Conservation (phyloP, 2,113 vertebrate species). For the Polypterus bichir region DNA sequence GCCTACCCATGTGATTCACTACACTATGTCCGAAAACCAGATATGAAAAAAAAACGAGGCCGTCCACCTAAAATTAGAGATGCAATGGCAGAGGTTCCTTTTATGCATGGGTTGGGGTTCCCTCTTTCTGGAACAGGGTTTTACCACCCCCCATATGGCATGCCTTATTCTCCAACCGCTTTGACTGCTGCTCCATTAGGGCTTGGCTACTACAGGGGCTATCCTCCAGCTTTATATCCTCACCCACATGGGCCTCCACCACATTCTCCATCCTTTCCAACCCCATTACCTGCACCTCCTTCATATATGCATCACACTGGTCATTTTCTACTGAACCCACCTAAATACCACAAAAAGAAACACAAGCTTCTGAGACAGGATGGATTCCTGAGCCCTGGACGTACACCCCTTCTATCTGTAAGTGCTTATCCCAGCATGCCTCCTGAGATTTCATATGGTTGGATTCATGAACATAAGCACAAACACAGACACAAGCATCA, state of each 20-base stretch:
- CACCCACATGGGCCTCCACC: conserved; percentile 72
- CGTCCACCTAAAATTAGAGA: conserved; percentile 82
- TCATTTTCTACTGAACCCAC: conserved; percentile 82
- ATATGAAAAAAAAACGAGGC: conserved; percentile 73
- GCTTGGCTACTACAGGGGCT: conserved; percentile 79
- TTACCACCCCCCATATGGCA: conserved; percentile 86
- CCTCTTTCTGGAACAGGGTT: conserved; percentile 70
- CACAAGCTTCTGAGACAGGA: conserved; percentile 77
- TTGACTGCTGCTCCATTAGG: conserved; percentile 69
- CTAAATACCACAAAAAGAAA: conserved; percentile 87
- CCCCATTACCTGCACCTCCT: conserved; percentile 49
- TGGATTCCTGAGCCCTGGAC: conserved; percentile 61
- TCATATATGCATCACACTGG: conserved; percentile 60
- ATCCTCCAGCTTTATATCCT: conserved; percentile 71
- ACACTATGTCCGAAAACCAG: conserved; percentile 76
- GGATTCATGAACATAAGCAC: conserved; percentile 90
- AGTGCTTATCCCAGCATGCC: conserved; percentile 64
- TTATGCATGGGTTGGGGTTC: conserved; percentile 87
- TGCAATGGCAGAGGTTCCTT: conserved; percentile 89
- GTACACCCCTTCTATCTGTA: conserved; percentile 63
- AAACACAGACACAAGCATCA: conserved; percentile 90
- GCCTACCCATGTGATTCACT: conserved; percentile 67
- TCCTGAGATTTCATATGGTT: conserved; percentile 67
- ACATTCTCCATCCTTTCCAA: conserved; percentile 65
- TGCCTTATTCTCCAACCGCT: conserved; percentile 84